Evolutionary conservation across 1,140 invertebrate genomes (phyloP).

Genomic region (Uloborus diversus): DNA sequence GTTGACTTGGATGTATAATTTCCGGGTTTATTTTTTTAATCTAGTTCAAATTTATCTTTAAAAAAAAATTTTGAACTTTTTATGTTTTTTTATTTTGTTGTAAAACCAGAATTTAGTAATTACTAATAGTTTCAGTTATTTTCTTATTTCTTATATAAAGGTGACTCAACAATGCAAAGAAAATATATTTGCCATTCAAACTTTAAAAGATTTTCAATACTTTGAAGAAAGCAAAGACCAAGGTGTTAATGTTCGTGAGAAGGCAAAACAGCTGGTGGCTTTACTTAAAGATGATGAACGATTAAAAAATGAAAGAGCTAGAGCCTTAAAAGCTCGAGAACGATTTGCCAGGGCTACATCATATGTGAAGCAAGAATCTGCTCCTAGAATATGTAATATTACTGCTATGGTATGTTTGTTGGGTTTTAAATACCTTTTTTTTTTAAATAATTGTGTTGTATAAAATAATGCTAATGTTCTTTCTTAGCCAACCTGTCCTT

Average conservation of each 20-base stretch:
- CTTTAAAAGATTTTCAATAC: constrained; percentile 97
- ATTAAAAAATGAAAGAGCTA: constrained; percentile 91
- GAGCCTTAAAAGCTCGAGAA: constrained; percentile 98
- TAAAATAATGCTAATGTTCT: too few relatives aligned
- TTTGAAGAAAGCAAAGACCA: constrained; percentile 98
- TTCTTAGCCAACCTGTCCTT: too few relatives aligned
- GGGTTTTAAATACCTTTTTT: too few relatives aligned
- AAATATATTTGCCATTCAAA: constrained; percentile 99
- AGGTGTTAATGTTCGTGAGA: constrained; percentile 96
- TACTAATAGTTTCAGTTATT: too few relatives aligned
- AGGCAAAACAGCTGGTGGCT: constrained; percentile 95
- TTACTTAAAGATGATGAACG: constrained; percentile 96
- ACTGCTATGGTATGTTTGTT: constrained; percentile 53
- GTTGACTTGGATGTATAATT: too few relatives aligned
- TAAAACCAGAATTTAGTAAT: too few relatives aligned
- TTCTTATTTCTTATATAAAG: too few relatives aligned
- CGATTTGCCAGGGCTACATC: constrained; percentile 71
- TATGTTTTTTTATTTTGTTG: too few relatives aligned
- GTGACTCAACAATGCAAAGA: constrained; percentile 99
- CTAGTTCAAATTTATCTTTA: not conserved
- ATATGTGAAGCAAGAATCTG: not conserved
- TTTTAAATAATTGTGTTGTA: too few relatives aligned
- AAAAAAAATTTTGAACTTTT: not conserved
- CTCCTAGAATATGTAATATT: not conserved
- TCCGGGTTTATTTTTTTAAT: too few relatives aligned